Percentiles rank a stretch among this genome's conserved stretches.
Evolutionary conservation across 2,888 invertebrate genomes (phyloP).

Genomic region (Heliconius hortense): DNA sequence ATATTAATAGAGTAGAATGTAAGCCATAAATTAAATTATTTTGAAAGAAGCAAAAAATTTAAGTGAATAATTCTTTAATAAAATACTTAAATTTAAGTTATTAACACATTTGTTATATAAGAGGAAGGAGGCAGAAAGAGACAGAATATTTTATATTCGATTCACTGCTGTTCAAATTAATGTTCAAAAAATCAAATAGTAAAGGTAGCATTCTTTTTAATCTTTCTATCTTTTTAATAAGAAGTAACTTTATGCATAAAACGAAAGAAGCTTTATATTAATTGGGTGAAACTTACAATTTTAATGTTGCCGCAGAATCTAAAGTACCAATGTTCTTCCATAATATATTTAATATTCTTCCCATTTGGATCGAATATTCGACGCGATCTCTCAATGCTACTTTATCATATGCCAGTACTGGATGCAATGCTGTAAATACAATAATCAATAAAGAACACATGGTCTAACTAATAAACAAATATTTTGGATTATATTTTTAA

Average conservation of each 20-base stretch:
- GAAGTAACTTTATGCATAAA: neutral
- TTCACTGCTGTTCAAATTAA: too few relatives aligned
- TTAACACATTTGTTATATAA: too few relatives aligned
- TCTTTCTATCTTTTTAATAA: neutral
- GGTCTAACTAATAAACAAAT: too few relatives aligned
- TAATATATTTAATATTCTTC: conserved; percentile 74
- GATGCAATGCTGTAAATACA: conserved; percentile 55
- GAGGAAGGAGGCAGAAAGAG: too few relatives aligned
- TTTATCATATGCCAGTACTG: conserved; percentile 63
- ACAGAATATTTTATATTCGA: too few relatives aligned
- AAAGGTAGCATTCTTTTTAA: neutral
- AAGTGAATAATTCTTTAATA: neutral
- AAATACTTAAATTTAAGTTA: too few relatives aligned
- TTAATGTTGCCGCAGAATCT: conserved; percentile 67
- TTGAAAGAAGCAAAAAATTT: too few relatives aligned
- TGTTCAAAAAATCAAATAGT: too few relatives aligned
- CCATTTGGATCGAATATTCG: conserved; percentile 74
- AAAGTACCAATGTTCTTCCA: conserved; percentile 84
- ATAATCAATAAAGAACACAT: neutral
- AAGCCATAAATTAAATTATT: neutral
- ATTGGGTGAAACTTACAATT: conserved; percentile 62
- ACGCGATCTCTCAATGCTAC: conserved; percentile 78
- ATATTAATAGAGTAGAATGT: neutral
- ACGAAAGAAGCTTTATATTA: too few relatives aligned
- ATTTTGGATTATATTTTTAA: too few relatives aligned